Evolutionary conservation across 30 jellyfish, hydroid and myxozoan genomes (phyloP), one percentile per base, ranked within the genome.

Genomic region (Chrysaora quinquecirrha): DNA sequence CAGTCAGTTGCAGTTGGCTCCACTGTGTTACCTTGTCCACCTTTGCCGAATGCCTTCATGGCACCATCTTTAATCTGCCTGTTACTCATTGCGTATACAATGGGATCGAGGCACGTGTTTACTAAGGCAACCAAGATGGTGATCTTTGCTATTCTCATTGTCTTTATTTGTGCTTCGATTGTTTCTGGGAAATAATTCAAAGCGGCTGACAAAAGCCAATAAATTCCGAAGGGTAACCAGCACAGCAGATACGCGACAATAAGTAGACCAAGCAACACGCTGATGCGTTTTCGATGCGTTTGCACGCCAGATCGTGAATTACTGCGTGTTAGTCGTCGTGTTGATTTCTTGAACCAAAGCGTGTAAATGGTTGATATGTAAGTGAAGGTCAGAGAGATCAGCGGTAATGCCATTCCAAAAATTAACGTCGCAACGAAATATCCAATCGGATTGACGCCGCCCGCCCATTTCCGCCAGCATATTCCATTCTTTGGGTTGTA

Each of bases 121-220:
- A 84, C 27, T 33, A 91, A 81, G 35, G 98, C 98, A 32, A 91
- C 64, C 71, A 91, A 75, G 21, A 91, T 58, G 1, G 98, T 86
- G 52, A 87, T 33, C 32, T 81, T 73, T 20, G 96, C 32, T 28
- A 73, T 78, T n/a, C 96, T 83, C 23, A 67, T 85, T 81, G 93
- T 64, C 63, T 77, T 28, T 0, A 64, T 62, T 79, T 73, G 91
- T 1, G 87, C 93, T 23, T 91, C 95, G 46, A 77, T 90, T 23
- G 90, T 76, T 0, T 64, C 38, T 56, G 94, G 87, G 28, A 67
- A 83, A 56, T 80, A 67, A 64, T 85, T 71, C 58, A 91, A 54
- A 2, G 90, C 98, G 11, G 84, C 96, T 10, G 98, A 91, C 23
- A 91, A 48, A 27, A 91, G 88, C 98, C 98, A 91, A 87, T 91